These are phyloP conservation scores for Glossophaga mutica DNA, from an alignment of 2,797 vertebrate genomes.

Conservation along the genomic window DNA sequence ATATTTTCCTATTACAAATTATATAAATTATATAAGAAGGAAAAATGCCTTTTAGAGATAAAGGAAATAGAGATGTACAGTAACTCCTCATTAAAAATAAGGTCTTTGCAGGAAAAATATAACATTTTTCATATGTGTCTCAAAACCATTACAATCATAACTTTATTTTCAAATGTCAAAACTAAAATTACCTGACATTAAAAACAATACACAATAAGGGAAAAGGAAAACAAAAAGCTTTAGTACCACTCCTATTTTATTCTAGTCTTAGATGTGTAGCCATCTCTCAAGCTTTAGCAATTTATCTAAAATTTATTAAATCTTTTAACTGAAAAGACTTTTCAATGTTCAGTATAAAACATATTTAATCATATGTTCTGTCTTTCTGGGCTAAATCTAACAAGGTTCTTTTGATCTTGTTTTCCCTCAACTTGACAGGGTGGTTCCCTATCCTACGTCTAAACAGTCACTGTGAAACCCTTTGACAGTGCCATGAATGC, in stretches of 20 bases:
- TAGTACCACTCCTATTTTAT: background rate
- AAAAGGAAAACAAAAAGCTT: background rate
- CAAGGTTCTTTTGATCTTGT: background rate
- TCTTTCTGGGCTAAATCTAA: background rate
- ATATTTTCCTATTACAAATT: background rate
- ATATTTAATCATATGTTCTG: background rate
- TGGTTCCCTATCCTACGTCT: background rate
- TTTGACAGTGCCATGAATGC: background rate
- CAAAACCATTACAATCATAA: background rate
- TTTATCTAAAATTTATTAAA: conserved; percentile 28
- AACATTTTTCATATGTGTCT: background rate
- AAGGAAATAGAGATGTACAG: background rate
- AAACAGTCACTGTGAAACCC: background rate
- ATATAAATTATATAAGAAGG: background rate
- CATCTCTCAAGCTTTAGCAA: background rate
- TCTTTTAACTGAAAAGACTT: background rate
- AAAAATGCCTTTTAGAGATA: background rate
- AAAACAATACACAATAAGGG: background rate
- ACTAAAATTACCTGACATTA: background rate
- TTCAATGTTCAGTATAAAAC: background rate
- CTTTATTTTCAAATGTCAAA: conserved; percentile 40
- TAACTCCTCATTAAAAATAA: background rate
- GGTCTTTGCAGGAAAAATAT: background rate
- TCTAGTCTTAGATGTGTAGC: background rate
- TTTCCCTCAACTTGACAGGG: background rate